Evolutionary conservation across 1,140 invertebrate species (phyloP).

Genomic region (Musca domestica): DNA sequence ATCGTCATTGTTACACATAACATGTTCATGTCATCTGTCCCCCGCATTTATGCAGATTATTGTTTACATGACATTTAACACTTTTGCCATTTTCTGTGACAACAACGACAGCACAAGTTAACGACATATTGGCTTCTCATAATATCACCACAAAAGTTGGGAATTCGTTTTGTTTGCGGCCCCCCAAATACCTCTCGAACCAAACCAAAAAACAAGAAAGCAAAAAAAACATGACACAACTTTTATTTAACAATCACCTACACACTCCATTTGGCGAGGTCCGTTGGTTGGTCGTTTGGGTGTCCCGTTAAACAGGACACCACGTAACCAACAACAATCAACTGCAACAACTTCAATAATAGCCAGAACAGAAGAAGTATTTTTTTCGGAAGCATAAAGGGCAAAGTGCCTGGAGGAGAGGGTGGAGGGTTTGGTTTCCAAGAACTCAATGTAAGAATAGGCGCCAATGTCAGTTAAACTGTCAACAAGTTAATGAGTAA

Average conservation of each 20-base stretch:
- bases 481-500: conserved; percentile 22
- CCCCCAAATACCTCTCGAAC: neutral
- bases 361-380: neutral
- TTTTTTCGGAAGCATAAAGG: neutral
- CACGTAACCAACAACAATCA: neutral
- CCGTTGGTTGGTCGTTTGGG: too few species aligned
- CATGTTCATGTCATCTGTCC: too few species aligned
- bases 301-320: too few species aligned
- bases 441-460: conserved; percentile 8
- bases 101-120: neutral
- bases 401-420: too few species aligned
- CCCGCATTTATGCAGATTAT: conserved; percentile 12
- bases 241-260: conserved; percentile 16
- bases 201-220: neutral
- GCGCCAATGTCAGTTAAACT: conserved; percentile 22
- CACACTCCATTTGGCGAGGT: neutral
- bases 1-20: too few species aligned
- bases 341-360: neutral
- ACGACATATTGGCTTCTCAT: conserved; percentile 12
- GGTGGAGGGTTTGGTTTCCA: neutral
- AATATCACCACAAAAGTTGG: neutral
- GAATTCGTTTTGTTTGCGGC: too few species aligned
- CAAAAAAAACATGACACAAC: conserved; percentile 4
- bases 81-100: conserved; percentile 15
- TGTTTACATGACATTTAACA: conserved; percentile 21